Evolutionary conservation across 1,140 invertebrate species (phyloP).

Genomic region (Bactericera cockerelli): DNA sequence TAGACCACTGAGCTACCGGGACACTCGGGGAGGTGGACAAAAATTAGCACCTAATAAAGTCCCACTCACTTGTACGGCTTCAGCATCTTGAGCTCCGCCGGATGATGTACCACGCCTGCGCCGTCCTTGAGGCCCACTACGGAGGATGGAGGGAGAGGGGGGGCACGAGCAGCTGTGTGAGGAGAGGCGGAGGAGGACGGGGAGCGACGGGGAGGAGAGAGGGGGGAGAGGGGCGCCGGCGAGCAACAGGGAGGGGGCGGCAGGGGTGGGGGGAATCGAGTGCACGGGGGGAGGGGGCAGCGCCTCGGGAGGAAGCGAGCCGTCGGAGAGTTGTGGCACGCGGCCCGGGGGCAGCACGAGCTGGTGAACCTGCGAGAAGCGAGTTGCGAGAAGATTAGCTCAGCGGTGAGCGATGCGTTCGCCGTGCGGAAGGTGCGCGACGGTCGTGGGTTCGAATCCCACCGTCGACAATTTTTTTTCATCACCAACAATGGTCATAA

Average conservation of each 20-base stretch:
- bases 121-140: too few relatives aligned
- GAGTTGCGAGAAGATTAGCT: neutral
- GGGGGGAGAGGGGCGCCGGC: neutral
- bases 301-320: neutral
- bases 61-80: too few relatives aligned
- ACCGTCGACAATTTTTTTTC: conserved; percentile 14
- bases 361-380: neutral
- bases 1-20: too few relatives aligned
- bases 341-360: neutral
- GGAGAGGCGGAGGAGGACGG: too few relatives aligned
- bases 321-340: neutral
- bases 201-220: neutral
- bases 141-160: too few relatives aligned
- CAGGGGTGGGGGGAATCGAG: neutral
- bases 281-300: neutral
- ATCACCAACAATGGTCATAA: conserved; percentile 16
- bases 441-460: neutral
- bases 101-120: too few relatives aligned
- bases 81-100: too few relatives aligned
- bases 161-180: too few relatives aligned
- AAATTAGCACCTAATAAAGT: too few relatives aligned
- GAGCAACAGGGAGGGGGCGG: neutral
- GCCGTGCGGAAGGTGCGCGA: neutral
- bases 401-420: neutral
- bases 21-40: too few relatives aligned